Evolutionary conservation across 2,888 invertebrate species (phyloP), one percentile per base, ranked within the genome.

Genomic region (Rhyacophila evoluta): DNA sequence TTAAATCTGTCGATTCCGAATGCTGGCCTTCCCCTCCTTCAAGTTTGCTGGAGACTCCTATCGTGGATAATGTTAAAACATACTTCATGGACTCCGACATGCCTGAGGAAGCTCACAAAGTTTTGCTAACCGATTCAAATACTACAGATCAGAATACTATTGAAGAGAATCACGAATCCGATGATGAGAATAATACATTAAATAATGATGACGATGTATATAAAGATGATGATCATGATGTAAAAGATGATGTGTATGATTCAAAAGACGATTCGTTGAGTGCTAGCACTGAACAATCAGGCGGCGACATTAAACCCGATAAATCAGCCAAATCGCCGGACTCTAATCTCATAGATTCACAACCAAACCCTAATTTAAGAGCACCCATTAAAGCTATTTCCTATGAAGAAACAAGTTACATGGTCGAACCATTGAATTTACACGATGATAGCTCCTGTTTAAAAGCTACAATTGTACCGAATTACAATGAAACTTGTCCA

Each of bases 1-100:
- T 86, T 55, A 86, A 86, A 83, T 91, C 91, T 10, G 94, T 94
- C 85, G 93, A 94, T 83, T 94, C 94, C 5, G 94, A 95, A 83
- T 94, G 94, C 83, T 95, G 95, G 94, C 95, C 95, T 0, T 94
- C 95, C 55, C 94, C 95, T 0, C 95, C 95, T 6, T 93, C 94
- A 0, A 92, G 92, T 80, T 89, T 93, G 19, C 89, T 93, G 77
- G 94, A 94, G 84, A 92, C 92, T 3, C 93, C 93, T 0, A 91
- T 95, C 6, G 91, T 94, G 19, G 95, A 94, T 84, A 94, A 93
- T 86, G 92, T 95, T 3, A 94, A 95, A 85, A 95, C 95, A 19
- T 95, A 94, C 85, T 95, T 94, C 83, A 92, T 95, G 88, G 93
- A 91, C 83, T 92, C 93, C 38, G 94, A 94, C 84, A 93, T 93